Base-by-base conservation (phyloP, 2,888 invertebrate species). In the Trissolcus brochymenae region DNA sequence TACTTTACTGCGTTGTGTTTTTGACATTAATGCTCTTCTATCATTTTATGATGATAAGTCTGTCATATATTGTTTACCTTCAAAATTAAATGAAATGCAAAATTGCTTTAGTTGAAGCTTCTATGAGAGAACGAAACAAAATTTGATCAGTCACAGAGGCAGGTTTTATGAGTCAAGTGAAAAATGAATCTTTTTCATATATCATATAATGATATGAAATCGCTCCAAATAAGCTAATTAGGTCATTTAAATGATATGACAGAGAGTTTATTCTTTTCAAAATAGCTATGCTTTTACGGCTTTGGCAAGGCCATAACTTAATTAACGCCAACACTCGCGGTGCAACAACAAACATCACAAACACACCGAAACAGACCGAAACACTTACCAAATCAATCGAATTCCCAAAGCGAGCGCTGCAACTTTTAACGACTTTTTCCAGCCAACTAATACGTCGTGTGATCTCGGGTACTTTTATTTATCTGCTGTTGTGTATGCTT, bases 1-100 rank as follows among this genome's bases (percentile, higher is more conserved):
- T 72, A 66, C 64, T 72, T 72, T 60, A 60, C 65, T 65, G 72
- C 60, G 55, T 65, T 60, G 60, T 65, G 59, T 65, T 72, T 60
- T 60, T 72, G 50, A 9, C 9, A 72, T 72, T 72, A 72, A 65
- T 57, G 65, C 65, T 35, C 35, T 35, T 35, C 35, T 35, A 35
- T 35, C 35, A 35, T 35, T 35, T 35, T 35, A 35, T 35, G 35
- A 40, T 55, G 55, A 55, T 40, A 40, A 13, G 35, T 55, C 55
- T 9, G 17, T 55, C 55, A 17, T 55, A 35, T 35, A 55, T 40
- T 55, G 21, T n/a, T 40, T 55, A 35, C 35, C 35, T 55, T 11
- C 29, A 54, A 35, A 35, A 35, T 6, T 7, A 35, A 35, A 35
- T 11, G 35, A 35, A 35, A 35, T 11, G 7, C 7, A 11, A 11